These are phyloP conservation scores for Apantesis nais DNA, from an alignment of 2,888 invertebrate species.

Conservation along the genomic window DNA sequence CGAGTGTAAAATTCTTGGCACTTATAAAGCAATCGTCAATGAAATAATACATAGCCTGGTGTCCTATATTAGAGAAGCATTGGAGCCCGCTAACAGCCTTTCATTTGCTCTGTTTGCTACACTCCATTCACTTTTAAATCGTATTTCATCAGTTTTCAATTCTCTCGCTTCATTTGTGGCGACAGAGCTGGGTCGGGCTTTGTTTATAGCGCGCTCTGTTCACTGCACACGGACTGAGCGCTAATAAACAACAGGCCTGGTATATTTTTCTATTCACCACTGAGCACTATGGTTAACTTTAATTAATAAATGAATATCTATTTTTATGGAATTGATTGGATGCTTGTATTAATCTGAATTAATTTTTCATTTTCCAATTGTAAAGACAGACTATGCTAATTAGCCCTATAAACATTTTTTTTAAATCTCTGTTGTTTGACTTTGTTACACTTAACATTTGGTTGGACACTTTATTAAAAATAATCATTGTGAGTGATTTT, in stretches of 20 bases:
- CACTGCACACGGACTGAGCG: constrained; percentile 15
- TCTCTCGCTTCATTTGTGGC: constrained; percentile 52
- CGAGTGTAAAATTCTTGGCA: constrained; percentile 36
- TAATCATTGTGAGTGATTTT: background rate
- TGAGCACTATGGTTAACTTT: constrained; percentile 1
- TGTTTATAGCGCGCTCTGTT: constrained; percentile 35
- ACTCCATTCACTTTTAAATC: constrained; percentile 50
- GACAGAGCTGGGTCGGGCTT: constrained; percentile 30
- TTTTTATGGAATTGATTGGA: background rate
- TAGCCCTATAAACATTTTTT: too few species aligned
- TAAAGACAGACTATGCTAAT: background rate
- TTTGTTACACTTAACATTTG: background rate
- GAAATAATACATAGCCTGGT: constrained; percentile 45
- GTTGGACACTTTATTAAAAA: too few species aligned
- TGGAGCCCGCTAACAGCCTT: constrained; percentile 32
- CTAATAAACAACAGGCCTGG: background rate
- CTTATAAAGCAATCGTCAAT: constrained; percentile 40
- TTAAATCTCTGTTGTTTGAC: too few species aligned
- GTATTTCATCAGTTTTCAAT: constrained; percentile 56
- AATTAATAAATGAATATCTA: constrained; percentile 3
- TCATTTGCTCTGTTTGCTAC: constrained; percentile 45
- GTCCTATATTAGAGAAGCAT: constrained; percentile 45
- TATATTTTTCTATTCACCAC: constrained; percentile 4
- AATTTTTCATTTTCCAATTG: background rate
- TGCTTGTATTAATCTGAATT: background rate